Percentiles rank a stretch among this genome's conserved stretches.
Evolutionary conservation across 2,113 vertebrate genomes (phyloP).

Genomic region (Periophthalmodon schlosseri): DNA sequence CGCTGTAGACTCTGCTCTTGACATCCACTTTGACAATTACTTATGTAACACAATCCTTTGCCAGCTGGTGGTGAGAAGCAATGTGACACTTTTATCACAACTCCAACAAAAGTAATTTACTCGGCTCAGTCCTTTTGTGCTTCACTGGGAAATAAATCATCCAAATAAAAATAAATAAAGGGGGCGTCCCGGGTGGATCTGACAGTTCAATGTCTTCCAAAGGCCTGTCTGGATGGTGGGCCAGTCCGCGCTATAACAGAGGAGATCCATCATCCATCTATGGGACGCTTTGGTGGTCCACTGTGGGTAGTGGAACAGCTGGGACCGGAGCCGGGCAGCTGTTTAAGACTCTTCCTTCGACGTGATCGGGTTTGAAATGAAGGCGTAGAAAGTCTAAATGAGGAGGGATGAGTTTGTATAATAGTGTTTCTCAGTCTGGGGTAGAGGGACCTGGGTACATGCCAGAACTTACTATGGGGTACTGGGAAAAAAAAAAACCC

Average conservation of each 20-base stretch:
- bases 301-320: conserved; percentile 42
- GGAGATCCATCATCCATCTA: conserved; percentile 52
- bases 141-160: conserved; percentile 63
- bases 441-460: too few relatives aligned
- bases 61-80: conserved; percentile 65
- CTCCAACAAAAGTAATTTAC: conserved; percentile 75
- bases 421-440: neutral
- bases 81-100: conserved; percentile 74
- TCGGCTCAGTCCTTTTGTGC: conserved; percentile 54
- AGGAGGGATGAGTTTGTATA: neutral
- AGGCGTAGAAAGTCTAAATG: neutral
- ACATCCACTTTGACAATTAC: conserved; percentile 67
- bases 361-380: conserved; percentile 22
- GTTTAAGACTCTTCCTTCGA: conserved; percentile 36
- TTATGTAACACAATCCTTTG: conserved; percentile 67
- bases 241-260: conserved; percentile 47
- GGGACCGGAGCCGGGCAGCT: conserved; percentile 54
- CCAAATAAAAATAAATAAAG: conserved; percentile 69
- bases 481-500: too few relatives aligned
- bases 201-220: conserved; percentile 61
- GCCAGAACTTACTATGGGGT: too few relatives aligned
- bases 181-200: conserved; percentile 39
- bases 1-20: conserved; percentile 48
- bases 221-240: conserved; percentile 12
- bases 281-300: conserved; percentile 52